phyloP scores from a whole-genome alignment of 2,113 vertebrate genomes.

The Hylia prasina region DNA sequence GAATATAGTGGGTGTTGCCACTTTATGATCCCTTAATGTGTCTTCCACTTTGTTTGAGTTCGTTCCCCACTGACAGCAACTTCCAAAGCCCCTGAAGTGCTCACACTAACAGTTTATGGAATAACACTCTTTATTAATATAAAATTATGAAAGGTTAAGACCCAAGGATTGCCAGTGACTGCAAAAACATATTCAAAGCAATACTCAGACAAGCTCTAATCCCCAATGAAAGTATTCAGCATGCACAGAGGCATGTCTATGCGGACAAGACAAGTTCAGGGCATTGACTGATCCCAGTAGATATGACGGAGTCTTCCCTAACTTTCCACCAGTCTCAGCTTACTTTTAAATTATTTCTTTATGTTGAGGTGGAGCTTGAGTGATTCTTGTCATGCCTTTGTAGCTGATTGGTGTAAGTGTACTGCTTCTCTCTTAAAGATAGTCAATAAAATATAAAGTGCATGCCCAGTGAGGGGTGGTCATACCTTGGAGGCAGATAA shows the following conservation, averaged over 20 bases:
- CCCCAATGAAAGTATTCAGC: not conserved
- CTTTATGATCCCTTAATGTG: not conserved
- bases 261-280: not conserved
- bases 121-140: not conserved
- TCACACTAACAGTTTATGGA: not conserved
- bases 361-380: not conserved
- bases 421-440: accelerated
- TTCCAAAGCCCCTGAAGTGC: not conserved
- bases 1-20: not conserved
- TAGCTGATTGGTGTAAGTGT: not conserved
- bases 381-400: not conserved
- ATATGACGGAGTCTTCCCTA: not conserved
- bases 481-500: not conserved
- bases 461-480: not conserved
- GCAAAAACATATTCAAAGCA: not conserved
- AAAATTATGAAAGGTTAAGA: not conserved
- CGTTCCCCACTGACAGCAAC: accelerated
- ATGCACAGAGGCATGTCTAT: accelerated
- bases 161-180: not conserved
- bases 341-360: not conserved
- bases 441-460: not conserved
- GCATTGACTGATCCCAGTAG: not conserved
- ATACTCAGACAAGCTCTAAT: not conserved
- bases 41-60: not conserved
- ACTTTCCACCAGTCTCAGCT: not conserved